Evolutionary conservation across 2,888 invertebrate species (phyloP), one percentile per base, ranked within the genome.

Genomic region (Drosophila neutralis): DNA sequence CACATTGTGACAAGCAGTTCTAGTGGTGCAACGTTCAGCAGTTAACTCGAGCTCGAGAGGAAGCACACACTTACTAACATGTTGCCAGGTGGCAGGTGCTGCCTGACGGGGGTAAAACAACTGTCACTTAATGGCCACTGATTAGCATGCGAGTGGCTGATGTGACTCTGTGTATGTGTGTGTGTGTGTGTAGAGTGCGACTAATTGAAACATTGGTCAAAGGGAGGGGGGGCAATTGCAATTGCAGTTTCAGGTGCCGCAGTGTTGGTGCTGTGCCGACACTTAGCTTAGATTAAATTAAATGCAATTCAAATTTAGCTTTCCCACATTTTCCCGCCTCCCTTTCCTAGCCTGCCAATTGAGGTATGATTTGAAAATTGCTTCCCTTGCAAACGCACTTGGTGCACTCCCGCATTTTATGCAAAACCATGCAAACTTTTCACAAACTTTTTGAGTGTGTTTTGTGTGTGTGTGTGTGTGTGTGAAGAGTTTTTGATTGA

Each of bases 401-500:
- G 68, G 48, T 24, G 38, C n/a, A 48, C 48, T 11, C 24, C 33
- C 38, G 45, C 36, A 36, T 27, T 60, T 27, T 31, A 52, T 49
- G n/a, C 48, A 53, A 52, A 73, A 76, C 81, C 73, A 64, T 75
- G 63, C 68, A 66, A 69, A 83, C 72, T 79, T 78, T 68, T 42
- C 27, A 36, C 60, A 49, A 79, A 79, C 70, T 81, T 64, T 72
- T 49, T 54, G 42, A 27, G 48, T 45, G 45, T 15, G 24, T 15
- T 45, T 45, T 53, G 51, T 18, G 31, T 24, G 57, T 53, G 24
- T 24, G 18, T 57, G 29, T 42, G 57, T 76, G 80, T 62, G 65
- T 66, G 69, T 75, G 60, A 78, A 78, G 78, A 82, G 80, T 84
- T 87, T 83, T 80, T 84, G 87, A 84, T 84, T 84, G 78, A 87